phyloP scores from a whole-genome alignment of 2,797 vertebrate species.

The Pangasius djambal region DNA sequence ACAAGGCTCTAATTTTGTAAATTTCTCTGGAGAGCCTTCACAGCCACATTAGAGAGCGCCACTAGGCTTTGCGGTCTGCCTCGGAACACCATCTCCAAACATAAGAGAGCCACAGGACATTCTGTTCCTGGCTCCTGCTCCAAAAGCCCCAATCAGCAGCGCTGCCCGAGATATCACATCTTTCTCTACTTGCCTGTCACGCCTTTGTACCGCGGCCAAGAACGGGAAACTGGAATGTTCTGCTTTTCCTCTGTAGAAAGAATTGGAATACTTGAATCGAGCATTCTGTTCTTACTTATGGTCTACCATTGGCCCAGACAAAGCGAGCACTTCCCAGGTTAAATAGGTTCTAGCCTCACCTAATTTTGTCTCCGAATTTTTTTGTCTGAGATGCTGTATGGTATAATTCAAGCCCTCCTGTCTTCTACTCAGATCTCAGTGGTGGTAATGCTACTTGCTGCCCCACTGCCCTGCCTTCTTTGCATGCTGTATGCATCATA shows the following conservation, averaged over 20 bases:
- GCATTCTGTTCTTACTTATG: constrained; percentile 42
- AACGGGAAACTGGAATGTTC: constrained; percentile 40
- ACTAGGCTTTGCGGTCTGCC: constrained; percentile 17
- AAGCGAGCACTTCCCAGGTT: constrained; percentile 14
- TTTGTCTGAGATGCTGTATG: neutral
- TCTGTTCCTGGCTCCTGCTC: constrained; percentile 63
- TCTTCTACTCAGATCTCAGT: neutral
- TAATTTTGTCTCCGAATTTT: neutral
- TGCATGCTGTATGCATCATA: neutral
- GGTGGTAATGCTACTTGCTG: neutral
- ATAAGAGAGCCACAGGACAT: constrained; percentile 58
- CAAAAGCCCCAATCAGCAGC: constrained; percentile 45
- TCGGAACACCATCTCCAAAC: constrained; percentile 45
- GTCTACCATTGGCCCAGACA: constrained; percentile 3
- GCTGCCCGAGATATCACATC: constrained; percentile 47
- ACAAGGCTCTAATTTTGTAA: constrained; percentile 30
- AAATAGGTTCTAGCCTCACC: neutral
- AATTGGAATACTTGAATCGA: constrained; percentile 29
- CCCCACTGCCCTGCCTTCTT: neutral
- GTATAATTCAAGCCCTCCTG: neutral
- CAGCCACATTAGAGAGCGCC: constrained; percentile 46
- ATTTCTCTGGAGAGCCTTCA: constrained; percentile 30
- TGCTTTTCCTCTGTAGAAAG: constrained; percentile 14
- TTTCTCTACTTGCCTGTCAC: constrained; percentile 24
- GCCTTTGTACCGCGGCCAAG: constrained; percentile 41